Evolutionary conservation across 2,888 invertebrate genomes (phyloP).

Genomic region (Pemphredon lugubris): DNA sequence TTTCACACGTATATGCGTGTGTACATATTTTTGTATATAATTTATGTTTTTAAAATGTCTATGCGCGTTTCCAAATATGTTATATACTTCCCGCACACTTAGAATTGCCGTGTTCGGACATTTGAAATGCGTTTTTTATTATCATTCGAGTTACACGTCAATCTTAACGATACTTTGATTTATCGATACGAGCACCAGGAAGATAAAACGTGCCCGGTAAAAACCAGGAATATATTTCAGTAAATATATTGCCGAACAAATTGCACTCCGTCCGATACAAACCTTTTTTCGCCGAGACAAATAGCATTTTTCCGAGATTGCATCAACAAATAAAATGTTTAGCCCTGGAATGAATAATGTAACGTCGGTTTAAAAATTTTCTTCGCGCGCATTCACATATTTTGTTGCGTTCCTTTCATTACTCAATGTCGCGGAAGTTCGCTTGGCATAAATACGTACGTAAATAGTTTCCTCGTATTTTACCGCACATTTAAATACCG

Average conservation of each 20-base stretch:
- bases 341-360: constrained; percentile 1
- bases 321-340: constrained; percentile 4
- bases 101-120: too few species aligned
- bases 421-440: background rate
- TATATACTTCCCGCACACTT: too few species aligned
- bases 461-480: background rate
- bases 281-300: background rate
- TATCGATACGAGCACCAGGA: background rate
- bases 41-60: too few species aligned
- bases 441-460: background rate
- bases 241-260: background rate
- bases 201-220: background rate
- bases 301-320: background rate
- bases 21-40: too few species aligned
- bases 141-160: too few species aligned
- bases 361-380: constrained; percentile 1
- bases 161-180: background rate
- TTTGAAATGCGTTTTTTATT: too few species aligned
- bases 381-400: background rate
- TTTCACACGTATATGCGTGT: too few species aligned
- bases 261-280: background rate
- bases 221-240: background rate
- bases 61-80: too few species aligned
- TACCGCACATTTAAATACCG: background rate
- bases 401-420: background rate